A percentile compares a stretch with the other conserved stretches of the same genome.
Conservation (phyloP, 2,888 invertebrate genomes). For the Torymus aiolomorphi region DNA sequence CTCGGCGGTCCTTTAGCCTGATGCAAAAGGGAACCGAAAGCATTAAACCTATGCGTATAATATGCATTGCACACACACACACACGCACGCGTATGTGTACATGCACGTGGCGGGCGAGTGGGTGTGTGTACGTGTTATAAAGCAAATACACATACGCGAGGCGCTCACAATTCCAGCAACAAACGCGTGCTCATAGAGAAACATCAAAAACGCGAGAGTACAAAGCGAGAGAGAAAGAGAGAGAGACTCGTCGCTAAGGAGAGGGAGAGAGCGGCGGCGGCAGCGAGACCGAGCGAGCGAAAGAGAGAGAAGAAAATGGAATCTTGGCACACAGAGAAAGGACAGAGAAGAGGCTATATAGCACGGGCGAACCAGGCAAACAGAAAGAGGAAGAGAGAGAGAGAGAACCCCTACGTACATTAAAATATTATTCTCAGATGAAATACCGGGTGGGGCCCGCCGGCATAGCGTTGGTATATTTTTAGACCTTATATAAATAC, state of each 20-base stretch:
- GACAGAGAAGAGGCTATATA: conserved; percentile 14
- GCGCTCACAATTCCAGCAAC: conserved; percentile 56
- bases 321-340: conserved; percentile 45
- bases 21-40: conserved; percentile 26
- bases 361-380: conserved; percentile 6
- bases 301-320: conserved; percentile 54
- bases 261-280: conserved; percentile 24
- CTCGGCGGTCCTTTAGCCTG: conserved; percentile 6
- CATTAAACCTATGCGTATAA: conserved; percentile 26
- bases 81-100: background rate
- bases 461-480: conserved; percentile 72
- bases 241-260: conserved; percentile 23
- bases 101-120: background rate
- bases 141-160: conserved; percentile 49
- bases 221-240: conserved; percentile 62
- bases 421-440: conserved; percentile 76
- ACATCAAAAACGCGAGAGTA: conserved; percentile 70
- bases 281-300: conserved; percentile 13
- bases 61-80: no score
- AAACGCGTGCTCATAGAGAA: conserved; percentile 63
- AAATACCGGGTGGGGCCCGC: conserved; percentile 75
- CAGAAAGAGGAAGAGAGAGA: conserved; percentile 51
- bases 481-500: conserved; percentile 76
- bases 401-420: conserved; percentile 69
- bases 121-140: conserved; percentile 30